A percentile compares a stretch with the other conserved stretches of the same genome.
Evolutionary conservation across 64 coral and sea anemone species (phyloP).

Genomic region (Hydrozoanthus tunicans): DNA sequence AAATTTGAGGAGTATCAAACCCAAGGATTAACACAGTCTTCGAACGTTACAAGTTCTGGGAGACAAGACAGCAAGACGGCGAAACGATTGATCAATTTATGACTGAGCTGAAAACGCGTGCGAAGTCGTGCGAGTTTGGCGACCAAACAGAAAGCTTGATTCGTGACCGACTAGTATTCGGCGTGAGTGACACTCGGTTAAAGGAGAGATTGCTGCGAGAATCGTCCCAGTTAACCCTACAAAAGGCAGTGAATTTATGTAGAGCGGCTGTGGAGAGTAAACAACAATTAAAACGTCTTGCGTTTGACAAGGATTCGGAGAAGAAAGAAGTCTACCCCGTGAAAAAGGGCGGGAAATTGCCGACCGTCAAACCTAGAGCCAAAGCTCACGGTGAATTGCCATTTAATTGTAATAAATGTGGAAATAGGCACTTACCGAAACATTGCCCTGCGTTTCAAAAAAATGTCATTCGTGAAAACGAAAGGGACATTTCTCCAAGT

Average conservation of each 20-base stretch:
- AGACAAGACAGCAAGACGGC: constrained; percentile 41
- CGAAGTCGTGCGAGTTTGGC: constrained; percentile 13
- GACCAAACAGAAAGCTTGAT: constrained; percentile 1
- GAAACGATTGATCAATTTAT: constrained; percentile 12
- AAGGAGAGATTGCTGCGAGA: constrained; percentile 9
- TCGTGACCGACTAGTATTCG: neutral
- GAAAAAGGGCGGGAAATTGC: neutral
- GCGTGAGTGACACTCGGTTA: neutral
- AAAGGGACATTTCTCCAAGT: neutral
- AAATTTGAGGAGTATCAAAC: neutral
- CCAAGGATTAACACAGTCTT: constrained; percentile 45
- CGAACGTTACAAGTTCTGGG: constrained; percentile 23
- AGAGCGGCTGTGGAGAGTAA: constrained; percentile 14
- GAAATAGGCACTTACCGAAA: neutral
- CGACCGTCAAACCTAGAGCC: neutral
- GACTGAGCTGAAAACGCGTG: constrained; percentile 35
- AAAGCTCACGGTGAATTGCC: neutral
- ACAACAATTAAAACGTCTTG: neutral
- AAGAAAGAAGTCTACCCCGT: neutral
- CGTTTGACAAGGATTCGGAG: neutral
- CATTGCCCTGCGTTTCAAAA: constrained; percentile 2
- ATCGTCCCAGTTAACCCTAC: constrained; percentile 17
- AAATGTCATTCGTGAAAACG: neutral
- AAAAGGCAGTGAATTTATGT: constrained; percentile 14
- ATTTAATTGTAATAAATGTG: constrained; percentile 22